A percentile compares a stretch with the other conserved stretches of the same genome.
Evolutionary conservation across 1,140 invertebrate species (phyloP).

Genomic region (Chironomus striatipennis): DNA sequence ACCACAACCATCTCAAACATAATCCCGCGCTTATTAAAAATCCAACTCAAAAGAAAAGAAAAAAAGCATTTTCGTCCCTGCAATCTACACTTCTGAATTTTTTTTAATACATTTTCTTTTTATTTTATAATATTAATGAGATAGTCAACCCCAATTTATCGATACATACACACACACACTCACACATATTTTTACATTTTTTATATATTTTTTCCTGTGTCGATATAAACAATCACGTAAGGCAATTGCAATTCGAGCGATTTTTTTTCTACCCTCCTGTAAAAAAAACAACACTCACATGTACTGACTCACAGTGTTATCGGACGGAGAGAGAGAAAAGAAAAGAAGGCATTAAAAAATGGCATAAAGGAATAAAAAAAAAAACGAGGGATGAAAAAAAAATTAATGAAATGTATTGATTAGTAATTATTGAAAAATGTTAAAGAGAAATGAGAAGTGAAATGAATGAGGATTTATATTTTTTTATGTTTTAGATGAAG

Average conservation of each 20-base stretch:
- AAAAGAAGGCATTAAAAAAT: too few relatives aligned
- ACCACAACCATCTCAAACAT: too few relatives aligned
- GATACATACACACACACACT: not conserved
- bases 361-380: not conserved
- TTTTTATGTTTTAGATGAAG: not conserved
- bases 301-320: too few relatives aligned
- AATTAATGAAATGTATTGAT: slow-evolving; percentile 14
- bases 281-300: not conserved
- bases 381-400: not conserved
- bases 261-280: not conserved
- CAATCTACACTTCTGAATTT: too few relatives aligned
- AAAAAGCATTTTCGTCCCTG: too few relatives aligned
- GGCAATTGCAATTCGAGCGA: not conserved
- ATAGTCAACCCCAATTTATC: slow-evolving; percentile 6
- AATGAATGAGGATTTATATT: not conserved
- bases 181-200: not conserved
- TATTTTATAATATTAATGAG: not conserved
- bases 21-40: too few relatives aligned
- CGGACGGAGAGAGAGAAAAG: too few relatives aligned
- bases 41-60: too few relatives aligned
- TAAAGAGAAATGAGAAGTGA: not conserved
- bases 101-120: not conserved
- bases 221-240: not conserved
- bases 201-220: too few relatives aligned
- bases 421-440: slow-evolving; percentile 15